These are phyloP conservation scores for Formica exsecta DNA, from an alignment of 1,140 invertebrate species.

Conservation along the genomic window DNA sequence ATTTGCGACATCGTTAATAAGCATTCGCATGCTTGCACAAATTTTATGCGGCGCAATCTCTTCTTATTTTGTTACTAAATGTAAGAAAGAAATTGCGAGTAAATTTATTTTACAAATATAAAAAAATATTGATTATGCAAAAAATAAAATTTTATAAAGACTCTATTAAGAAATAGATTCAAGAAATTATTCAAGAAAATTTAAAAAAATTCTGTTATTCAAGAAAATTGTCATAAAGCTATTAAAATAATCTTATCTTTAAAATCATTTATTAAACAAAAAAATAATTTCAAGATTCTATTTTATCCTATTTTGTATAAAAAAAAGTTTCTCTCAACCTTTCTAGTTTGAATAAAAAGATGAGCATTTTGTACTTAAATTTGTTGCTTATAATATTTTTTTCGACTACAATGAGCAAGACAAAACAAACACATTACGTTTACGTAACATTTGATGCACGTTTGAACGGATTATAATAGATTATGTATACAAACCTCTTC, in stretches of 20 bases:
- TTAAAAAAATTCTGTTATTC: neutral
- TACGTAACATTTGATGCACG: neutral
- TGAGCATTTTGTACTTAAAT: neutral
- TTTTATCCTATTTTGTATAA: neutral
- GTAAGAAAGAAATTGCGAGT: neutral
- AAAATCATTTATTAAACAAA: neutral
- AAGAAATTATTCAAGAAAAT: neutral
- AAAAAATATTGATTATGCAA: neutral
- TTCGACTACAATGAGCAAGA: neutral
- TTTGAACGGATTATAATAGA: neutral
- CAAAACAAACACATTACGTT: conserved; percentile 1
- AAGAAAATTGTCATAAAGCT: neutral
- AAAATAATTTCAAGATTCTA: neutral
- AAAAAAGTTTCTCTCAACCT: neutral
- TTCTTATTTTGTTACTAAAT: neutral
- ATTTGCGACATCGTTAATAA: conserved; percentile 45
- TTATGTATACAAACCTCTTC: conserved; percentile 82
- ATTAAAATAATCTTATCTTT: neutral
- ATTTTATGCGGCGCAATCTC: conserved; percentile 21
- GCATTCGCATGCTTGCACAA: conserved; percentile 50
- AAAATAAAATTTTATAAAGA: conserved; percentile 13
- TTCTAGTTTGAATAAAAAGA: neutral
- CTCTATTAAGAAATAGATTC: neutral
- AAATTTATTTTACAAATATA: neutral
- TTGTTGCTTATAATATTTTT: neutral